phyloP scores from a whole-genome alignment of 2,797 vertebrate genomes.

The Selene dorsalis region DNA sequence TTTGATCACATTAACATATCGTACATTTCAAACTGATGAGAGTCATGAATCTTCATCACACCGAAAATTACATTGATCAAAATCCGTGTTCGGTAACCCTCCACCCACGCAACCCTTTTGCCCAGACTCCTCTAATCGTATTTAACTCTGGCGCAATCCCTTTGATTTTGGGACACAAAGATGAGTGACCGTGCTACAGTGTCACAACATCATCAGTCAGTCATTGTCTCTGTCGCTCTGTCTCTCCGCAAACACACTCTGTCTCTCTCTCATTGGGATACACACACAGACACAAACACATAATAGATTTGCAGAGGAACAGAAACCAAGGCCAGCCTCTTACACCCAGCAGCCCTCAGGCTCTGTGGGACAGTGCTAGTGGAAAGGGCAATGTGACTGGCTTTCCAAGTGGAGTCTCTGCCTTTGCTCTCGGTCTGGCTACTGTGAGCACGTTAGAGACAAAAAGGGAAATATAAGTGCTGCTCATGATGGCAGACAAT shows the following conservation, averaged over 20 bases:
- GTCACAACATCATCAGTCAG: conserved; percentile 63
- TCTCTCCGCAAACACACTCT: background rate
- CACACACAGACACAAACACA: conserved; percentile 4
- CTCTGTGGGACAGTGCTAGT: conserved; percentile 40
- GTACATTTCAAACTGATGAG: background rate
- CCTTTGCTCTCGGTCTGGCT: conserved; percentile 55
- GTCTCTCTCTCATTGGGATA: background rate
- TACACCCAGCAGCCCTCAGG: conserved; percentile 44
- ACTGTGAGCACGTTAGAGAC: conserved; percentile 24
- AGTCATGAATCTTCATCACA: conserved; percentile 35
- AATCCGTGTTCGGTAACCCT: conserved; percentile 22
- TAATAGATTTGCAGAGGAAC: conserved; percentile 46
- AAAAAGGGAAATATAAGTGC: conserved; percentile 33
- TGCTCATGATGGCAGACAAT: conserved; percentile 41
- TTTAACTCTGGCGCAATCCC: conserved; percentile 60
- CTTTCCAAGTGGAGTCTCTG: conserved; percentile 54
- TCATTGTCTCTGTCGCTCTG: conserved; percentile 28
- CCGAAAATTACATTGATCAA: conserved; percentile 41
- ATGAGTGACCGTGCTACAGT: conserved; percentile 37
- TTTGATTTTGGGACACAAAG: conserved; percentile 60
- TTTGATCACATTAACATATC: background rate
- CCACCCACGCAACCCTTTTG: conserved; percentile 30
- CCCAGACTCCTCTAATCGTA: conserved; percentile 58
- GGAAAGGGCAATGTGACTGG: conserved; percentile 65
- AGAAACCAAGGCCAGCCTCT: conserved; percentile 50